Conservation (phyloP, 2,113 vertebrate species). For the Clarias gariepinus region DNA sequence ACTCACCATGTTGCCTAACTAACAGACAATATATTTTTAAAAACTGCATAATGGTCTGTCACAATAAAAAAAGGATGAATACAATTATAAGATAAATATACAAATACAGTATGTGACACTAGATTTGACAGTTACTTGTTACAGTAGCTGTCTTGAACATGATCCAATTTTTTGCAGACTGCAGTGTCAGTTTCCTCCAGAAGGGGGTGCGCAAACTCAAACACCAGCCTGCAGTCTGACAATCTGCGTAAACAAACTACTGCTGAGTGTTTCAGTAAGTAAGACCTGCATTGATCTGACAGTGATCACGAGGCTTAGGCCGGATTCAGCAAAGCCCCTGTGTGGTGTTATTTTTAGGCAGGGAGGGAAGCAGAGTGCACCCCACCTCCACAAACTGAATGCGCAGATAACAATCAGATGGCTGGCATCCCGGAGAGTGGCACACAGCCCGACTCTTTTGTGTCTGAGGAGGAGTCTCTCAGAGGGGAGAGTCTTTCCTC, state of each 20-base stretch:
- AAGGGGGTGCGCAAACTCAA: constrained; percentile 37
- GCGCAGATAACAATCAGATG: constrained; percentile 53
- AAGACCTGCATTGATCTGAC: constrained; percentile 41
- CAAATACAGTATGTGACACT: not conserved
- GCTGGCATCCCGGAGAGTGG: constrained; percentile 44
- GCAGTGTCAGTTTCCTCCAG: constrained; percentile 25
- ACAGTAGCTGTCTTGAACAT: not conserved
- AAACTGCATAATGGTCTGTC: too few relatives aligned
- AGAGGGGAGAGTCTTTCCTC: constrained; percentile 38
- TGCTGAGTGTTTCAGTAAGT: constrained; percentile 34
- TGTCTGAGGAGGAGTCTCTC: constrained; percentile 38
- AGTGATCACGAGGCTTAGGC: constrained; percentile 13
- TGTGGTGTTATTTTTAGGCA: constrained; percentile 47
- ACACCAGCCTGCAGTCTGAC: constrained; percentile 18
- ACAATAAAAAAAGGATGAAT: too few relatives aligned
- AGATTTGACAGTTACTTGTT: not conserved
- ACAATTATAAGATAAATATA: not conserved
- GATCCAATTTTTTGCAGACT: too few relatives aligned
- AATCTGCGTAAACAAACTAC: constrained; percentile 32
- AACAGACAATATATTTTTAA: too few relatives aligned
- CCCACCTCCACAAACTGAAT: constrained; percentile 53
- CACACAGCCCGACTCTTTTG: constrained; percentile 35
- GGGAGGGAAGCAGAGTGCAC: constrained; percentile 56
- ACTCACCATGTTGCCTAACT: too few relatives aligned
- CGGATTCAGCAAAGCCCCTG: constrained; percentile 33